These are phyloP conservation scores for Apotomis capreana DNA, from an alignment of 2,888 invertebrate species.

Conservation along the genomic window DNA sequence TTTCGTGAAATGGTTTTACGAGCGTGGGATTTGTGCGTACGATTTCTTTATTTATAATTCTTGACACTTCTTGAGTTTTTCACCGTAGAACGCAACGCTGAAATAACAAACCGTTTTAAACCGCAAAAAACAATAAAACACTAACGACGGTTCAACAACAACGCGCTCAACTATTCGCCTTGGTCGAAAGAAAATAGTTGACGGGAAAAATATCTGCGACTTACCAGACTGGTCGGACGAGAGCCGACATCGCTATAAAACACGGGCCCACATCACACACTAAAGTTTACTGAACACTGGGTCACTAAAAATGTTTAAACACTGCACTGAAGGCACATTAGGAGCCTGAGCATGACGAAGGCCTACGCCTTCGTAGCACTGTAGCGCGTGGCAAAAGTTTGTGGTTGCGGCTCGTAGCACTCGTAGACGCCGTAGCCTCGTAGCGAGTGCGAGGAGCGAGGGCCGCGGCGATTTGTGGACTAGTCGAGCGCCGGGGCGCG, in stretches of 20 bases:
- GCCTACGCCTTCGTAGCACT: conserved; percentile 53
- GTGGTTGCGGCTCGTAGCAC: conserved; percentile 69
- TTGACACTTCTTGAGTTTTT: conserved; percentile 70
- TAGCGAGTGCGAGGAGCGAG: conserved; percentile 55
- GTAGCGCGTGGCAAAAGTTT: conserved; percentile 72
- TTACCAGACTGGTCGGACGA: conserved; percentile 83
- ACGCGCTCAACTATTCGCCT: conserved; percentile 56
- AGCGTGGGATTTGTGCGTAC: conserved; percentile 83
- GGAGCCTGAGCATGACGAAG: conserved; percentile 52
- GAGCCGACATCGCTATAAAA: conserved; percentile 83
- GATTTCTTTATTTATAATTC: conserved; percentile 59
- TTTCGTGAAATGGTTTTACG: conserved; percentile 83
- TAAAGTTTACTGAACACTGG: conserved; percentile 63
- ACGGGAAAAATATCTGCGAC: conserved; percentile 57
- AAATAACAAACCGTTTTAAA: conserved; percentile 66
- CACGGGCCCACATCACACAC: conserved; percentile 77
- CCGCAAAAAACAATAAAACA: conserved; percentile 49
- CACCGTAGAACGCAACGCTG: conserved; percentile 72
- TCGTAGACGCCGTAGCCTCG: conserved; percentile 68
- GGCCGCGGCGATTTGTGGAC: conserved; percentile 45
- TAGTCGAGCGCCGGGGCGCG: conserved; percentile 47
- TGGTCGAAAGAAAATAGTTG: conserved; percentile 58
- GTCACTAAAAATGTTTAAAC: conserved; percentile 61
- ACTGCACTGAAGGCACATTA: conserved; percentile 67
- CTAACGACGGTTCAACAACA: conserved; percentile 49